Evolutionary conservation across 2,888 invertebrate genomes (phyloP).

Genomic region (Ochropleura plecta): DNA sequence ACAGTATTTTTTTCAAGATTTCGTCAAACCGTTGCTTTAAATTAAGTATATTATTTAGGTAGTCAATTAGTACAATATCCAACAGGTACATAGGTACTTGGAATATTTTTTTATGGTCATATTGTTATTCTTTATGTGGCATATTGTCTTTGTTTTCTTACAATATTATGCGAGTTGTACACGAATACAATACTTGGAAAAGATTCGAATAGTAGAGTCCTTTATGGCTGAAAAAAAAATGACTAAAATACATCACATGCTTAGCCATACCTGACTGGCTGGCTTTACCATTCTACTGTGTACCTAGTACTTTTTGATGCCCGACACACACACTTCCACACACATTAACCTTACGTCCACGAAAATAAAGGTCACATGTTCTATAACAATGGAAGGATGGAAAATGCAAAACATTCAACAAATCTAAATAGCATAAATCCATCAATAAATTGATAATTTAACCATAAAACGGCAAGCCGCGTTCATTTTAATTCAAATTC

Average conservation of each 20-base stretch:
- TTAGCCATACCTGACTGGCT: neutral
- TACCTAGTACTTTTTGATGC: neutral
- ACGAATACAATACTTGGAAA: constrained; percentile 2
- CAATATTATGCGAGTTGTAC: neutral
- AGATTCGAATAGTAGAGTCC: no score
- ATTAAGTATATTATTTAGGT: neutral
- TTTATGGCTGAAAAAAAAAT: neutral
- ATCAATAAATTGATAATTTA: constrained; percentile 23
- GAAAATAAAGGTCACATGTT: neutral
- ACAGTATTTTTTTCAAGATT: neutral
- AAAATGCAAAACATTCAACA: neutral
- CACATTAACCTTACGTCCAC: neutral
- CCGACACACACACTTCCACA: neutral
- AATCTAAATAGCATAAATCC: neutral
- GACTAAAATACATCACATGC: neutral
- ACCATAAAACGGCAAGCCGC: constrained; percentile 2
- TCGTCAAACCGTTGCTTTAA: neutral
- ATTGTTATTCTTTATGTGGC: constrained; percentile 27
- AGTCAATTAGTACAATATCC: neutral
- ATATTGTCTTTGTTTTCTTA: constrained; percentile 43
- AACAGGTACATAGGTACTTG: neutral
- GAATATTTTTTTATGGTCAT: neutral
- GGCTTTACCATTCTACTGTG: neutral
- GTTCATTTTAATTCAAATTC: constrained; percentile 39
- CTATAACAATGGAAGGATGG: neutral